phyloP scores from a whole-genome alignment of 2,888 invertebrate species.

The Operophtera brumata region DNA sequence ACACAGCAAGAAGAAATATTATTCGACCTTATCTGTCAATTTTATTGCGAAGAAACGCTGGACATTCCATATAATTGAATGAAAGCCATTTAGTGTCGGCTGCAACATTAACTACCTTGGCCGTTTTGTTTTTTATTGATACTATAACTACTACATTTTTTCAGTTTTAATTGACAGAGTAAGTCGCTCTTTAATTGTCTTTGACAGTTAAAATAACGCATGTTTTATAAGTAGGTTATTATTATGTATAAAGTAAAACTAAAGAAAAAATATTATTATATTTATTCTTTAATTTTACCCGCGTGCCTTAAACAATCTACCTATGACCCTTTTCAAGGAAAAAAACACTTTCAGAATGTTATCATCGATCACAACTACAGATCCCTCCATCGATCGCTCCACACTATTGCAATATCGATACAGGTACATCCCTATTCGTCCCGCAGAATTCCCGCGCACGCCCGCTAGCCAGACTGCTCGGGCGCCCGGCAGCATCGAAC shows the following conservation, averaged over 20 bases:
- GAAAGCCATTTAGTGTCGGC: slow-evolving; percentile 9
- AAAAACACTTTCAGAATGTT: background rate
- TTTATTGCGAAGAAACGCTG: slow-evolving; percentile 3
- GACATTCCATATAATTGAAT: background rate
- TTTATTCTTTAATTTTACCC: too few species aligned
- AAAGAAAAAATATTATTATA: too few species aligned
- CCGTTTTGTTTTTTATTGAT: background rate
- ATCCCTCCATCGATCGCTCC: background rate
- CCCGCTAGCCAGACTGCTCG: slow-evolving; percentile 59
- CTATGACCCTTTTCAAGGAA: background rate
- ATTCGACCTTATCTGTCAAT: background rate
- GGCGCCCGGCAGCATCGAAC: slow-evolving; percentile 77
- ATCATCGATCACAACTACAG: background rate
- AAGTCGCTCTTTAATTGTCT: background rate
- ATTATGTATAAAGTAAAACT: too few species aligned
- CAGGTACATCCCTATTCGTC: slow-evolving; percentile 48
- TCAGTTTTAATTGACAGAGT: background rate
- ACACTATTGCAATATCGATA: slow-evolving; percentile 3
- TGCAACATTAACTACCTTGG: slow-evolving; percentile 4
- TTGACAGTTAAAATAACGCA: background rate
- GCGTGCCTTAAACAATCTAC: too few species aligned
- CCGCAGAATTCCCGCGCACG: slow-evolving; percentile 46
- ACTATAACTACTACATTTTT: background rate
- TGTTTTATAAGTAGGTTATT: background rate
- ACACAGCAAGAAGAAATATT: too few species aligned